Evolutionary conservation across 1,140 invertebrate species (phyloP).

Genomic region (Brachionus angularis): DNA sequence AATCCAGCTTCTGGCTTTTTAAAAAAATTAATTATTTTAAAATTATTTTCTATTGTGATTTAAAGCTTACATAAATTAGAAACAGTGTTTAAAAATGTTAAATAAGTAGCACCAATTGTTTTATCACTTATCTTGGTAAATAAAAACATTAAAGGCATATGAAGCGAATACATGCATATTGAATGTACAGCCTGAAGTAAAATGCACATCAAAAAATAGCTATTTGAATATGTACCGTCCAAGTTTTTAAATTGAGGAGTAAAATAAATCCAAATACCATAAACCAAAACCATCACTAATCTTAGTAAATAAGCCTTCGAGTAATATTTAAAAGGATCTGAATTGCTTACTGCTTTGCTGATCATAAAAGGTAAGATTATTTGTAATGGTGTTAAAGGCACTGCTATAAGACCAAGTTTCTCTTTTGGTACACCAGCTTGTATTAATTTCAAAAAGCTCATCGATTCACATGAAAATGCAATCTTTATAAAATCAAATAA

Average conservation of each 20-base stretch:
- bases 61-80: conserved; percentile 73
- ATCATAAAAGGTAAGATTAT: conserved; percentile 84
- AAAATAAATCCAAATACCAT: conserved; percentile 15
- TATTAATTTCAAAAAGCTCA: conserved; percentile 87
- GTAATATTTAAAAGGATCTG: conserved; percentile 80
- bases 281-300: not conserved
- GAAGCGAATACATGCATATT: not conserved
- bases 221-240: not conserved
- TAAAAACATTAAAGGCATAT: conserved; percentile 66
- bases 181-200: conserved; percentile 29
- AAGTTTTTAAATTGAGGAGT: not conserved
- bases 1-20: conserved; percentile 5
- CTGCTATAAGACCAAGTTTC: conserved; percentile 76
- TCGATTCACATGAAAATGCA: conserved; percentile 68
- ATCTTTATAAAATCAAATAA: conserved; percentile 12
- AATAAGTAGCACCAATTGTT: conserved; percentile 89
- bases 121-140: conserved; percentile 77
- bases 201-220: conserved; percentile 16
- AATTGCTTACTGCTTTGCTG: conserved; percentile 78
- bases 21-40: not conserved
- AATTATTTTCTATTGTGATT: not conserved
- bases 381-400: conserved; percentile 91
- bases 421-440: conserved; percentile 93
- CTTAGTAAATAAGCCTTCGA: conserved; percentile 66
- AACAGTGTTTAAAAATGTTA: conserved; percentile 96